Evolutionary conservation across 2,113 vertebrate genomes (phyloP).

Genomic region (Salvelinus namaycush): DNA sequence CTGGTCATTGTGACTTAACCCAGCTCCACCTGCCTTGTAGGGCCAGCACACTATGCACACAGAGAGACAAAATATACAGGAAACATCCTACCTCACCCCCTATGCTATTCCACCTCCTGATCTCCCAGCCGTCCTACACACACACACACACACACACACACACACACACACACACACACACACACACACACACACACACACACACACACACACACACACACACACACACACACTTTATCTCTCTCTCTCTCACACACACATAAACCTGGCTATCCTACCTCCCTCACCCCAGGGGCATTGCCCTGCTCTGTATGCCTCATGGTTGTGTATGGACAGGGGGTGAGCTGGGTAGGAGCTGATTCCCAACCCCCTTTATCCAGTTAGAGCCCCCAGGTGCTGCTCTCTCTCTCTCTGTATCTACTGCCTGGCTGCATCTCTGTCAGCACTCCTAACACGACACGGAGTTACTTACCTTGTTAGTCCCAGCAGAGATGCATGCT

Average conservation of each 20-base stretch:
- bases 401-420: neutral
- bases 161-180: neutral
- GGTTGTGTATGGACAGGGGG: too few relatives aligned
- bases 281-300: too few relatives aligned
- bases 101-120: neutral
- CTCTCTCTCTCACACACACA: too few relatives aligned
- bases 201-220: too few relatives aligned
- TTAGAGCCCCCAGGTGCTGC: neutral
- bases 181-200: too few relatives aligned
- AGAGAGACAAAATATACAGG: conserved; percentile 7
- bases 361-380: too few relatives aligned
- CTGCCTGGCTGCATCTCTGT: neutral
- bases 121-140: neutral
- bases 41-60: conserved; percentile 12
- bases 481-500: neutral
- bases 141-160: neutral
- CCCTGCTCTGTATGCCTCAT: too few relatives aligned
- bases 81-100: neutral
- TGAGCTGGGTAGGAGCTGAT: too few relatives aligned
- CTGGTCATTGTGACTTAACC: conserved; percentile 6
- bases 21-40: conserved; percentile 16
- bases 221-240: too few relatives aligned
- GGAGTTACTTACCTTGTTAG: neutral
- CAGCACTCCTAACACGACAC: neutral
- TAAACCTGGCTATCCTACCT: too few relatives aligned